phyloP scores from a whole-genome alignment of 2,888 invertebrate genomes.

The Chrysodeixis includens region DNA sequence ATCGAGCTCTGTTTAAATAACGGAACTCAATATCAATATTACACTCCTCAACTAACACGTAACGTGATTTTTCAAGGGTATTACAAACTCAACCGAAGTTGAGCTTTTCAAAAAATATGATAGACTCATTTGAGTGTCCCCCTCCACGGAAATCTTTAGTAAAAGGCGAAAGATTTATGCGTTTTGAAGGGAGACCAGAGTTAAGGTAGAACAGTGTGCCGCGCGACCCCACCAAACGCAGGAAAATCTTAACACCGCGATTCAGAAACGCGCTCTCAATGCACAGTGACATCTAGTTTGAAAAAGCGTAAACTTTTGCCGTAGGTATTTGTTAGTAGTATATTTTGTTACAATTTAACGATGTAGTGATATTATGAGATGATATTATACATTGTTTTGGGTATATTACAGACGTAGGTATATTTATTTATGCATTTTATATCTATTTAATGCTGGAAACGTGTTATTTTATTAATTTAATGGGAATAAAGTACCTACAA shows the following conservation, averaged over 20 bases:
- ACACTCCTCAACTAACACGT: too few relatives aligned
- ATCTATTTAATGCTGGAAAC: too few relatives aligned
- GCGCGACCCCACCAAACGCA: neutral
- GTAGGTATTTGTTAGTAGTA: neutral
- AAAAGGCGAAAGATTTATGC: slow-evolving; percentile 94
- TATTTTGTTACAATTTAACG: neutral
- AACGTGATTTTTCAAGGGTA: neutral
- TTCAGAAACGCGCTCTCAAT: neutral
- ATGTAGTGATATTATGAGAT: too few relatives aligned
- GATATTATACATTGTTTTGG: too few relatives aligned
- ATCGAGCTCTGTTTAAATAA: too few relatives aligned
- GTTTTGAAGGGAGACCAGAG: slow-evolving; percentile 92
- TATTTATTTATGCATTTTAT: too few relatives aligned
- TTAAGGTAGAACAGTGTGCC: slow-evolving; percentile 30
- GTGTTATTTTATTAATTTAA: neutral
- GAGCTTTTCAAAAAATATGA: neutral
- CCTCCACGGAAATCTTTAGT: slow-evolving; percentile 94
- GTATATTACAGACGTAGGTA: too few relatives aligned
- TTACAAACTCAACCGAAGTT: neutral
- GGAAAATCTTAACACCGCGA: too few relatives aligned
- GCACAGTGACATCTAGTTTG: neutral
- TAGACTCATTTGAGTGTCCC: slow-evolving; percentile 92
- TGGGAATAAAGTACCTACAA: neutral
- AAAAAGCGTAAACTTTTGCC: neutral
- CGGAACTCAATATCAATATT: too few relatives aligned